Evolutionary conservation across 1,140 invertebrate species (phyloP).

Genomic region (Dreissena polymorpha): DNA sequence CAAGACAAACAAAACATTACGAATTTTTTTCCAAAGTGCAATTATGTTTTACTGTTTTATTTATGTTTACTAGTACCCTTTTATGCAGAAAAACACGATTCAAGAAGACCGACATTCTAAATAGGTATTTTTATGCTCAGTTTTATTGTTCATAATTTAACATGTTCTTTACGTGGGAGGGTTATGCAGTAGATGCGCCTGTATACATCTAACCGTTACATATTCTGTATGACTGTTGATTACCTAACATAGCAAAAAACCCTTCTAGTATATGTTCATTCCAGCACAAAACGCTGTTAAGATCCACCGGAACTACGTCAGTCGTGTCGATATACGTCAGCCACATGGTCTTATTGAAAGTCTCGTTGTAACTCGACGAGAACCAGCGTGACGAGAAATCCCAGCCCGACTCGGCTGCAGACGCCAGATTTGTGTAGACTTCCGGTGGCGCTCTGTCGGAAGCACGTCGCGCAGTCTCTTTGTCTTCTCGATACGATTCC

Average conservation of each 20-base stretch:
- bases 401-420: slow-evolving; percentile 96
- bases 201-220: too few species aligned
- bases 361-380: slow-evolving; percentile 78
- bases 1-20: too few species aligned
- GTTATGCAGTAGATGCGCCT: too few species aligned
- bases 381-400: slow-evolving; percentile 97
- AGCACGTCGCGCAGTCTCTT: not conserved
- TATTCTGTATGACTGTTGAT: too few species aligned
- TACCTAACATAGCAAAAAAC: slow-evolving; percentile 85
- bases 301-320: slow-evolving; percentile 90
- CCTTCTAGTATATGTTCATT: slow-evolving; percentile 89
- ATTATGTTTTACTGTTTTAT: too few species aligned
- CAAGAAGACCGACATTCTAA: too few species aligned
- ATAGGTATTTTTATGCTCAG: too few species aligned
- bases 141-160: too few species aligned
- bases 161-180: too few species aligned
- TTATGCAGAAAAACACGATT: too few species aligned
- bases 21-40: too few species aligned
- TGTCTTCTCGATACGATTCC: slow-evolving; percentile 10
- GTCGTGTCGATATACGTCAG: slow-evolving; percentile 81
- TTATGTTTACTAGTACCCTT: too few species aligned
- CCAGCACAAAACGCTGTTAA: slow-evolving; percentile 90
- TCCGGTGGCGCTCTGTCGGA: slow-evolving; percentile 66
- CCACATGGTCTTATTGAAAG: slow-evolving; percentile 52
- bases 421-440: slow-evolving; percentile 90